A percentile compares a stretch with the other conserved stretches of the same genome.
Conservation (phyloP, 2,797 vertebrate species). For the Varecia variegata region DNA sequence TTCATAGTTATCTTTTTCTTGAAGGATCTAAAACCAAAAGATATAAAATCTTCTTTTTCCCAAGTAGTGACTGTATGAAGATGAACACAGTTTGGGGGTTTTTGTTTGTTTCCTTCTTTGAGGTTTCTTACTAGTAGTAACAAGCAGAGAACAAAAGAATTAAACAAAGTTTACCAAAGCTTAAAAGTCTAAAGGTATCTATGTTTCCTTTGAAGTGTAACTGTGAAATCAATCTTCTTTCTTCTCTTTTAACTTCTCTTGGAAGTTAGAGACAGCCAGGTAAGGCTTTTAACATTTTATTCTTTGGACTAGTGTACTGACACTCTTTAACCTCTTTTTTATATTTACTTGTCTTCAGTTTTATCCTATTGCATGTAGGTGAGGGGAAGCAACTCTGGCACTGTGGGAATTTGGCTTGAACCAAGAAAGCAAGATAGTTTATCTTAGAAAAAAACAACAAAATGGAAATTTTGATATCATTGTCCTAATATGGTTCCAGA, state of each 20-base stretch:
- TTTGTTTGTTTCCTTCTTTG: background rate
- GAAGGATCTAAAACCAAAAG: background rate
- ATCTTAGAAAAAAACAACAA: background rate
- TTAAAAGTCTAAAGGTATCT: background rate
- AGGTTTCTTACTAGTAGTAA: background rate
- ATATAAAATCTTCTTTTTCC: background rate
- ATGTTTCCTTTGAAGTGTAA: background rate
- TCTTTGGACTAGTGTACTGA: background rate
- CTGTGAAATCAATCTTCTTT: background rate
- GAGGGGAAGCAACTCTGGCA: background rate
- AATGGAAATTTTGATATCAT: background rate
- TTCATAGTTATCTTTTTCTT: background rate
- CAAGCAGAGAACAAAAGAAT: background rate
- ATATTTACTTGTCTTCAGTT: background rate
- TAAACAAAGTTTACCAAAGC: background rate
- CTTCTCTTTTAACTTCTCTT: background rate
- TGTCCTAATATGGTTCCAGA: background rate
- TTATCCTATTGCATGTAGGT: background rate
- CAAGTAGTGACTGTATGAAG: background rate
- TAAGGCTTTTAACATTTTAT: background rate
- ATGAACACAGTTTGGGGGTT: background rate
- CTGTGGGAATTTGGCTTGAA: background rate
- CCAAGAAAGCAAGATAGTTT: background rate
- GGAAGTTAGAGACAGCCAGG: background rate
- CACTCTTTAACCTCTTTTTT: background rate